Percentiles rank a stretch among this genome's conserved stretches.
These are phyloP conservation scores for Sinocyclocheilus anophthalmus DNA, from an alignment of 2,113 vertebrate species.

Conservation along the genomic window DNA sequence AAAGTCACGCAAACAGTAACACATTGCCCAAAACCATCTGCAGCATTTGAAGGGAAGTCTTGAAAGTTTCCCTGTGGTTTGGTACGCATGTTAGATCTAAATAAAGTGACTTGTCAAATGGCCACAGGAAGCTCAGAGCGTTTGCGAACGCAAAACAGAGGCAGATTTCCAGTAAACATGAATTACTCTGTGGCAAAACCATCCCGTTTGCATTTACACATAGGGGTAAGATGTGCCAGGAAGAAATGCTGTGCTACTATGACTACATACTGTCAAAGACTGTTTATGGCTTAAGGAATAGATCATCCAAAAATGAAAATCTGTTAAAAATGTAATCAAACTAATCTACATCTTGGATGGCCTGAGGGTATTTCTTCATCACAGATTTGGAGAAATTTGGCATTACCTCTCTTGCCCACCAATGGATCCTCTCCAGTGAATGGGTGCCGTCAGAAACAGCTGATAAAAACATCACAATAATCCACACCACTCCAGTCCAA, in stretches of 20 bases:
- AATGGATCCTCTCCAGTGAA: too few relatives aligned
- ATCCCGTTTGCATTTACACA: not conserved
- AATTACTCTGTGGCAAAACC: not conserved
- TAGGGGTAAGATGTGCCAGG: not conserved
- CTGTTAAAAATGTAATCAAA: too few relatives aligned
- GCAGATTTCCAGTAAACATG: not conserved
- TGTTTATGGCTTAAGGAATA: too few relatives aligned
- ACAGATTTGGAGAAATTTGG: too few relatives aligned
- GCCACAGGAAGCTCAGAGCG: slow-evolving; percentile 3
- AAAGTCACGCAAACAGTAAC: slow-evolving; percentile 24
- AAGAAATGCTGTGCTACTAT: not conserved
- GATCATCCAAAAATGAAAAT: too few relatives aligned
- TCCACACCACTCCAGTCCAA: too few relatives aligned
- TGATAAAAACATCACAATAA: too few relatives aligned
- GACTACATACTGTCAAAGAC: not conserved
- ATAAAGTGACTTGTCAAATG: slow-evolving; percentile 16
- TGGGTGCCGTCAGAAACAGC: too few relatives aligned
- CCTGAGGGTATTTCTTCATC: too few relatives aligned
- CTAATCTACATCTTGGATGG: too few relatives aligned
- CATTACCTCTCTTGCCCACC: too few relatives aligned
- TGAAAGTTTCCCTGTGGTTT: slow-evolving; percentile 42
- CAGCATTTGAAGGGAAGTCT: not conserved
- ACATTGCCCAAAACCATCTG: slow-evolving; percentile 3
- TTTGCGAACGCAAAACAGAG: slow-evolving; percentile 30
- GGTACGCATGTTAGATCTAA: slow-evolving; percentile 20